Percentiles rank a stretch among this genome's conserved stretches.
These are phyloP conservation scores for Apistogramma diplotaenia DNA, from an alignment of 2,113 vertebrate species.

Conservation along the genomic window DNA sequence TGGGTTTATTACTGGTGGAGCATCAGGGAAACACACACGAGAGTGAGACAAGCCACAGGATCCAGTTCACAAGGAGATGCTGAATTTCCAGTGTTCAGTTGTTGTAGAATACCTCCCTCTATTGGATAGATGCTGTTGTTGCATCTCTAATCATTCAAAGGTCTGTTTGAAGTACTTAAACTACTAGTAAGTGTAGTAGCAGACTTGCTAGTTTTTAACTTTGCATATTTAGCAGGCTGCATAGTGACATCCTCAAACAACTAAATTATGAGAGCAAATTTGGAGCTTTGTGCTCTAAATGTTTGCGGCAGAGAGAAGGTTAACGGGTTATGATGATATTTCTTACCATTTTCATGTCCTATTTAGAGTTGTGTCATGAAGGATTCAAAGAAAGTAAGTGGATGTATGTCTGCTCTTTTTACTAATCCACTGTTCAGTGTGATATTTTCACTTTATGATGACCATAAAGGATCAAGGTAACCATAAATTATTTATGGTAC, in stretches of 20 bases:
- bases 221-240: no score
- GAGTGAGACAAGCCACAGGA: neutral
- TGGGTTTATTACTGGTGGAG: neutral
- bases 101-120: constrained; percentile 59
- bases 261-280: neutral
- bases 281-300: neutral
- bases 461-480: neutral
- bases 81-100: neutral
- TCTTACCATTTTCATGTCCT: neutral
- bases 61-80: neutral
- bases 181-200: no score
- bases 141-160: neutral
- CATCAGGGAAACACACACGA: constrained; percentile 1
- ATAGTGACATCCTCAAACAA: no score
- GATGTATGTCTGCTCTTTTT: neutral
- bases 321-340: neutral
- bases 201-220: neutral
- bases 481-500: neutral
- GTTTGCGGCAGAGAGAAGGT: neutral
- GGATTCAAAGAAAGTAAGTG: neutral
- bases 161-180: neutral
- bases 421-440: neutral
- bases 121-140: constrained; percentile 29
- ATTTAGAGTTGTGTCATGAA: neutral
- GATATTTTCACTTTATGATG: neutral